Evolutionary conservation across 2,888 invertebrate genomes (phyloP).

Genomic region (Cheilosia vulpina): DNA sequence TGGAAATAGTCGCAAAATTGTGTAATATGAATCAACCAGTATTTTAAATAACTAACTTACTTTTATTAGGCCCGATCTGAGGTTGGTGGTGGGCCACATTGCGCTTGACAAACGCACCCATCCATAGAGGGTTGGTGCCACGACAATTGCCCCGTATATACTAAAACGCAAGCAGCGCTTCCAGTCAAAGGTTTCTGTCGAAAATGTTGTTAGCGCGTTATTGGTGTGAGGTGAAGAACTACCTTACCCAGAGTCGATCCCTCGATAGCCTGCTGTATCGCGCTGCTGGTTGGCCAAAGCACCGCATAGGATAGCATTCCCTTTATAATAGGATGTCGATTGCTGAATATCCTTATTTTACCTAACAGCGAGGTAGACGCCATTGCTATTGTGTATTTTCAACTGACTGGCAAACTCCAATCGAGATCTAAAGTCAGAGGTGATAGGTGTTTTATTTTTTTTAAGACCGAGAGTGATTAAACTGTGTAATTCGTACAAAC

Average conservation of each 20-base stretch:
- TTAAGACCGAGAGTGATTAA: no score
- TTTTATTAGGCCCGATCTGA: slow-evolving; percentile 90
- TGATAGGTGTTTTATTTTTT: no score
- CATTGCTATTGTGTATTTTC: slow-evolving; percentile 22
- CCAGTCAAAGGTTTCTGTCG: slow-evolving; percentile 86
- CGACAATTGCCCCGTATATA: slow-evolving; percentile 90
- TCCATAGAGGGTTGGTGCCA: slow-evolving; percentile 91
- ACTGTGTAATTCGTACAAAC: no score
- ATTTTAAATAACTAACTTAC: slow-evolving; percentile 75
- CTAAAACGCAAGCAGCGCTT: slow-evolving; percentile 88
- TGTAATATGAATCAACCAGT: background rate
- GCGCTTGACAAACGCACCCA: slow-evolving; percentile 90
- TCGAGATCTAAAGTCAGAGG: background rate
- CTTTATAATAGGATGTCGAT: slow-evolving; percentile 81
- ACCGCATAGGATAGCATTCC: slow-evolving; percentile 88
- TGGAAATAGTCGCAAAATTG: slow-evolving; percentile 63
- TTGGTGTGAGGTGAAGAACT: background rate
- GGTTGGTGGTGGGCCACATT: slow-evolving; percentile 89
- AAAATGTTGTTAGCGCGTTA: background rate
- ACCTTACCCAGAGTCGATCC: slow-evolving; percentile 86
- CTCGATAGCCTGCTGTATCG: slow-evolving; percentile 89
- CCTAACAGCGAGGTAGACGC: slow-evolving; percentile 38
- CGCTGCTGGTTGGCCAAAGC: slow-evolving; percentile 90
- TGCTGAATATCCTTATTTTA: slow-evolving; percentile 71
- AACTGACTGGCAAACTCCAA: background rate